These are phyloP conservation scores for Anoplolepis gracilipes DNA, from an alignment of 1,140 invertebrate species.

Conservation along the genomic window DNA sequence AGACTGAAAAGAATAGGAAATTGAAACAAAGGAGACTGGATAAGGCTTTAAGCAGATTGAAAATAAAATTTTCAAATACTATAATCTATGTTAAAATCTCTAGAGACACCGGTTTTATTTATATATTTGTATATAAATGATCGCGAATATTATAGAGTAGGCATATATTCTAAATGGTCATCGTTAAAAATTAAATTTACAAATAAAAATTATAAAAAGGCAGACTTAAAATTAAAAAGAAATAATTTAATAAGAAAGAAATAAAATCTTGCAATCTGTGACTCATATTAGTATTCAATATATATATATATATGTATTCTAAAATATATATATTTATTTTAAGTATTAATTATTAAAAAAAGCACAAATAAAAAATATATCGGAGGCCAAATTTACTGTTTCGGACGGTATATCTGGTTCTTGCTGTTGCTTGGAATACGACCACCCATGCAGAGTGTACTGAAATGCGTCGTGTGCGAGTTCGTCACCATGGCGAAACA, in stretches of 20 bases:
- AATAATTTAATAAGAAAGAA: not conserved
- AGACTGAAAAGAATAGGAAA: not conserved
- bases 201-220: not conserved
- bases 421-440: constrained; percentile 31
- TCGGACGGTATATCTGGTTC: constrained; percentile 3
- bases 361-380: no score
- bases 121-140: not conserved
- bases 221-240: not conserved
- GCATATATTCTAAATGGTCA: not conserved
- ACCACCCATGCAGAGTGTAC: constrained; percentile 72
- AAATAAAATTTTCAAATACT: constrained; percentile 20
- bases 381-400: no score
- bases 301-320: no score
- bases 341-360: not conserved
- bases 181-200: not conserved
- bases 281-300: not conserved
- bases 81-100: not conserved
- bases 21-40: not conserved
- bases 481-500: constrained; percentile 70
- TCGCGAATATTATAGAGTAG: not conserved
- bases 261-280: not conserved
- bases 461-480: constrained; percentile 58
- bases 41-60: not conserved
- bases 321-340: not conserved
- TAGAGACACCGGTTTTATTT: not conserved